Conservation (phyloP, 2,113 vertebrate genomes). For the Halichoerus grypus region DNA sequence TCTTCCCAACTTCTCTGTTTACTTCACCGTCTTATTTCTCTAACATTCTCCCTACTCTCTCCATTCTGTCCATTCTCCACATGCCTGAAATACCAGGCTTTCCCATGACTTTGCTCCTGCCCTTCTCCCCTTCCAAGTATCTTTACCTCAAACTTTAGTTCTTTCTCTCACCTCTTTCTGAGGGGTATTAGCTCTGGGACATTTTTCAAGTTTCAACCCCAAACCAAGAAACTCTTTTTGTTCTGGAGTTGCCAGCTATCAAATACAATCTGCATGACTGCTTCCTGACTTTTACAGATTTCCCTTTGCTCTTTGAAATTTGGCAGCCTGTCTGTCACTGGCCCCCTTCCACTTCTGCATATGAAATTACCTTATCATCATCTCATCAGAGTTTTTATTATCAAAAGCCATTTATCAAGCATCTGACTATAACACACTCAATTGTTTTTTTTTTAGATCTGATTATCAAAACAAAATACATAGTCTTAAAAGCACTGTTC, state of each 20-base stretch:
- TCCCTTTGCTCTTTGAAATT: not conserved
- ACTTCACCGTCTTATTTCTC: not conserved
- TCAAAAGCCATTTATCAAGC: not conserved
- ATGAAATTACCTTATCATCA: not conserved
- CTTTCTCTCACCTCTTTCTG: conserved; percentile 40
- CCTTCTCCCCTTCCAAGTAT: not conserved
- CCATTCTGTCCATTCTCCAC: not conserved
- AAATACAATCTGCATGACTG: not conserved
- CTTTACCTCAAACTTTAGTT: not conserved
- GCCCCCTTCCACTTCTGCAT: not conserved
- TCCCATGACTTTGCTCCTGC: not conserved
- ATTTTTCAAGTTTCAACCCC: not conserved
- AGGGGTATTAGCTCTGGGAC: not conserved
- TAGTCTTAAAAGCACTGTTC: conserved; percentile 9
- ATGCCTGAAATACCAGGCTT: conserved; percentile 46
- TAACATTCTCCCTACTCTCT: not conserved
- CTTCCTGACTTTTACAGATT: not conserved
- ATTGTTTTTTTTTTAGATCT: conserved; percentile 21
- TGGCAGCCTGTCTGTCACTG: not conserved
- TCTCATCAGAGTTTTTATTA: not conserved
- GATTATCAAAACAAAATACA: conserved; percentile 23
- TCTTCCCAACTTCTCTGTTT: not conserved
- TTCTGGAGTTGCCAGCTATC: not conserved
- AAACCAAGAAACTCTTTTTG: not conserved
- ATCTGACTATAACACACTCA: not conserved